Evolutionary conservation across 2,888 invertebrate genomes (phyloP), one percentile per base, ranked within the genome.

Genomic region (Camptogramma bilineatum): DNA sequence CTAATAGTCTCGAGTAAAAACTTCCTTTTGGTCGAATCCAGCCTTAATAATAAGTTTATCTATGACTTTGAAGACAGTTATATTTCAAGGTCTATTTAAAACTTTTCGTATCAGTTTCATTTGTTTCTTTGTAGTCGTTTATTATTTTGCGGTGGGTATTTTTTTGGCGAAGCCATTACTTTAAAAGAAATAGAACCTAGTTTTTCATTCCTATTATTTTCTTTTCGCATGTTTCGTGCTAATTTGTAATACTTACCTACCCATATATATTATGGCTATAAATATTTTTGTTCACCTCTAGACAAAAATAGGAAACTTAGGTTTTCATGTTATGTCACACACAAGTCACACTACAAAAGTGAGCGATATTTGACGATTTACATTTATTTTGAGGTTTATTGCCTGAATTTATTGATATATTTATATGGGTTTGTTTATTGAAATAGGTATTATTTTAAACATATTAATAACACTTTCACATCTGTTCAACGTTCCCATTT

Each of bases 141-240:
- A 39, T 39, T 44, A 44, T 44, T 44, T 16, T 44, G 44, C 8
- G 44, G 17, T 44, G 17, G 44, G 31, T 56, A 17, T 24, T 21
- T 56, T 34, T 50, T 17, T 17, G 7, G 17, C 16, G n/a, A 39
- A 13, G 16, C 17, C 42, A 42, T 42, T 44, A 28, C 28, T 28
- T 24, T 28, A 51, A 13, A 34, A 18, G 9, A 47, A 58, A 51
- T 24, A 42, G 46, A 60, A 61, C 44, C 50, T 57, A 34, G 50
- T 57, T 57, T 47, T 61, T 61, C 44, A 46, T 39, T 31, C 17
- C 31, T 19, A 39, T 39, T 60, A 52, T 65, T 65, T 61, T 57
- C 52, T 57, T 50, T 57, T 65, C 39, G 65, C 61, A 65, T 65
- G 65, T 31, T 56, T 46, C 19, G 44, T 50, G 61, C 61, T 61